A percentile compares a stretch with the other conserved stretches of the same genome.
phyloP scores from a whole-genome alignment of 1,140 invertebrate species.

The Eciton burchellii region DNA sequence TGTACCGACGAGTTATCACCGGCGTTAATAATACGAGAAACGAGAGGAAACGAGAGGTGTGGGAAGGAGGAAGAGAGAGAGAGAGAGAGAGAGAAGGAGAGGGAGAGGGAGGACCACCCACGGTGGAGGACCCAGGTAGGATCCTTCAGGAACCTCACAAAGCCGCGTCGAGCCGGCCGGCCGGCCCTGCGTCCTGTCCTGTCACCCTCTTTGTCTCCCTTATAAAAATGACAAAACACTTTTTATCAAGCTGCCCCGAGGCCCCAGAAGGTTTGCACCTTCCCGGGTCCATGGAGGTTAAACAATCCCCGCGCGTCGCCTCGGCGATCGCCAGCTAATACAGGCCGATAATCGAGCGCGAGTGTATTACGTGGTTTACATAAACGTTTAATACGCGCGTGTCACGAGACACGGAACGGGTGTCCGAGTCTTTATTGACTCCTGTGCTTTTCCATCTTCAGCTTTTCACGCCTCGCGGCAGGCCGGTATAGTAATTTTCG shows the following conservation, averaged over 20 bases:
- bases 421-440: neutral
- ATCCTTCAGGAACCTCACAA: slow-evolving; percentile 54
- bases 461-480: neutral
- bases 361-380: slow-evolving; percentile 41
- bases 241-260: slow-evolving; percentile 65
- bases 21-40: slow-evolving; percentile 74
- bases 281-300: slow-evolving; percentile 50
- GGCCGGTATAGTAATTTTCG: neutral
- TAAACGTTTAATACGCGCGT: slow-evolving; percentile 41
- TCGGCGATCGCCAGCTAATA: slow-evolving; percentile 54
- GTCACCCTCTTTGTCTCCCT: slow-evolving; percentile 57
- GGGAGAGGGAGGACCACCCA: slow-evolving; percentile 73
- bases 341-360: slow-evolving; percentile 25
- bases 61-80: slow-evolving; percentile 8
- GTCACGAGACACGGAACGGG: neutral
- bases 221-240: slow-evolving; percentile 78
- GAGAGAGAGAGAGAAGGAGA: neutral
- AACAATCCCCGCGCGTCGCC: slow-evolving; percentile 59
- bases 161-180: slow-evolving; percentile 12
- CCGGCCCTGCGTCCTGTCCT: slow-evolving; percentile 51
- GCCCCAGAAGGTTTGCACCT: slow-evolving; percentile 30
- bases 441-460: neutral
- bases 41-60: slow-evolving; percentile 11
- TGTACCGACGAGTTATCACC: slow-evolving; percentile 73
- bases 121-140: slow-evolving; percentile 67